These are phyloP conservation scores for Shinisaurus crocodilurus DNA, from an alignment of 2,113 vertebrate species.

Conservation along the genomic window DNA sequence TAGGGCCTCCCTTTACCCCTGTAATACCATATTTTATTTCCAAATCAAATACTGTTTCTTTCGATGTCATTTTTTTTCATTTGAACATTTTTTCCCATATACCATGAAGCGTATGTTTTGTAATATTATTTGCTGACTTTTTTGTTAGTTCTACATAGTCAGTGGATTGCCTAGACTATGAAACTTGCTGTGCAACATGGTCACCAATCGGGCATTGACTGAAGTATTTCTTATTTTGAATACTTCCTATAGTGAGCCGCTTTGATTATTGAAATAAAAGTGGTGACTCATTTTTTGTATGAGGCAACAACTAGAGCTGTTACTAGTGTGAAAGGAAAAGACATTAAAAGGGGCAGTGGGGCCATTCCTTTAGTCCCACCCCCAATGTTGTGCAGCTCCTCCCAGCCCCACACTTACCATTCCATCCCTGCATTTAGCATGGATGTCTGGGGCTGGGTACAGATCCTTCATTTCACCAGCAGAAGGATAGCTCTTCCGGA, in stretches of 20 bases:
- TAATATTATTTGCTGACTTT: slow-evolving; percentile 26
- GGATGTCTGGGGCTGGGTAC: no score
- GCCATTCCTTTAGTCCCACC: background rate
- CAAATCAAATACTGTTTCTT: slow-evolving; percentile 45
- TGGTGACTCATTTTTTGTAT: background rate
- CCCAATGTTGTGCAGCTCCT: background rate
- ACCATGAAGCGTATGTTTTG: background rate
- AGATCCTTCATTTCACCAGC: no score
- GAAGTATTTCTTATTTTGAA: background rate
- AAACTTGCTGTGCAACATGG: background rate
- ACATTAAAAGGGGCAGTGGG: background rate
- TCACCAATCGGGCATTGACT: background rate
- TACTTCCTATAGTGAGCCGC: background rate
- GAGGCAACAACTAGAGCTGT: background rate
- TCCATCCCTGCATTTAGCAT: no score
- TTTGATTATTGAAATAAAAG: background rate
- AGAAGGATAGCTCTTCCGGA: no score
- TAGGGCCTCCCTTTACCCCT: slow-evolving; percentile 24
- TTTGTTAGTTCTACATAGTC: background rate
- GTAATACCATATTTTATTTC: slow-evolving; percentile 11
- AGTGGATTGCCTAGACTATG: background rate
- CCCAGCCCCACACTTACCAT: no score
- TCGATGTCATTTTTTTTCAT: background rate
- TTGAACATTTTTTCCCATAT: background rate
- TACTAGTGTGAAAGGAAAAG: background rate